Evolutionary conservation across 2,113 vertebrate genomes (phyloP).

Genomic region (Macquaria australasica): DNA sequence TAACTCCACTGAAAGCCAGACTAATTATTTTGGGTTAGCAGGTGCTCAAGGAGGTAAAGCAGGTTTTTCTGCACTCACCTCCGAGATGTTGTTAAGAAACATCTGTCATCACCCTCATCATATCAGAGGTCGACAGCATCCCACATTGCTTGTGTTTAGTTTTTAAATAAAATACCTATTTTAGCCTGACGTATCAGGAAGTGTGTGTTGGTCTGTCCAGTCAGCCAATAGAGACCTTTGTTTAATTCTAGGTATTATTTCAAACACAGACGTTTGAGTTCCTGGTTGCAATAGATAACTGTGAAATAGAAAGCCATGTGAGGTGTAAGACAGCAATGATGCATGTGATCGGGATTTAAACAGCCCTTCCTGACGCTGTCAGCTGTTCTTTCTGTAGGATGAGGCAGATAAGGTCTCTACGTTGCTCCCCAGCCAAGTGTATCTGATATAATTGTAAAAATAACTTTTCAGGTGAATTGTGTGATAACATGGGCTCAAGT

Average conservation of each 20-base stretch:
- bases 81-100: background rate
- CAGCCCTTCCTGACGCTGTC: constrained; percentile 23
- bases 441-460: constrained; percentile 76
- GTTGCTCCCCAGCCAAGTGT: constrained; percentile 48
- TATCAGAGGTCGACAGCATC: background rate
- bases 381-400: constrained; percentile 57
- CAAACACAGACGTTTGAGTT: background rate
- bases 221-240: background rate
- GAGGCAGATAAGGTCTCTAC: constrained; percentile 24
- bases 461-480: constrained; percentile 74
- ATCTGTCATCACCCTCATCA: background rate
- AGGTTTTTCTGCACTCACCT: background rate
- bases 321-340: constrained; percentile 6
- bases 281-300: constrained; percentile 27
- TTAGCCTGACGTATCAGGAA: background rate
- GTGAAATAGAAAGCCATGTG: constrained; percentile 61
- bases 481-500: constrained; percentile 62
- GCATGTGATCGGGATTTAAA: background rate
- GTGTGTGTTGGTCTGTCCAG: background rate
- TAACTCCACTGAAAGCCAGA: background rate
- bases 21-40: background rate
- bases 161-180: background rate
- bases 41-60: background rate
- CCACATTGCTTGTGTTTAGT: background rate
- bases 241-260: background rate